Conservation (phyloP, 2,113 vertebrate genomes). For the Notiomystis cincta region DNA sequence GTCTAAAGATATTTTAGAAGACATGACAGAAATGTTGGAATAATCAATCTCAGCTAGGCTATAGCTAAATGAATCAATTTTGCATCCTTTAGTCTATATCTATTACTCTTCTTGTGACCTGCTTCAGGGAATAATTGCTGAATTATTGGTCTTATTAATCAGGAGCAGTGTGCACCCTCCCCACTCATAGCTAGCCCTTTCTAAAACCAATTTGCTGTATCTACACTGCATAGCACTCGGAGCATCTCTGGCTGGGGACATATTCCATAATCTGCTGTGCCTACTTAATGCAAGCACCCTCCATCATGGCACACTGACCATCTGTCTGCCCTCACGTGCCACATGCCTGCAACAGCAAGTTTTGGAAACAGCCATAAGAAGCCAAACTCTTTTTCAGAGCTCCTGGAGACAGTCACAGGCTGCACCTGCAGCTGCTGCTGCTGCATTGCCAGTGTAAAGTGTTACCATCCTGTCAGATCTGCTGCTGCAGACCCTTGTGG, state of each 20-base stretch:
- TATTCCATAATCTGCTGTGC: background rate
- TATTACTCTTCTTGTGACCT: background rate
- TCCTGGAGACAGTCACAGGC: background rate
- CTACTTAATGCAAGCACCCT: background rate
- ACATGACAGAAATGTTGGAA: background rate
- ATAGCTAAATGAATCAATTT: background rate
- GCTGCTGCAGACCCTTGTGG: background rate
- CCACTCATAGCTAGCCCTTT: background rate
- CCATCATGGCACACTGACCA: background rate
- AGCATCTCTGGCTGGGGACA: accelerated
- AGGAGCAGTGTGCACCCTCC: background rate
- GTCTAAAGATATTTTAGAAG: background rate
- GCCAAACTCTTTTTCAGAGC: background rate
- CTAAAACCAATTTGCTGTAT: background rate
- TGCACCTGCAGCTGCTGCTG: background rate
- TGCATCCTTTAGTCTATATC: background rate
- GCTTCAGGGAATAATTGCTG: background rate
- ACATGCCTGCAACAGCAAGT: background rate
- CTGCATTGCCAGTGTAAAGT: background rate
- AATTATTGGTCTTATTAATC: background rate
- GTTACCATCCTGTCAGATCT: background rate
- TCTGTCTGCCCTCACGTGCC: background rate
- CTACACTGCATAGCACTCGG: background rate
- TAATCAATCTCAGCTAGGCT: background rate
- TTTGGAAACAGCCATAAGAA: background rate